Conservation (phyloP, 1,140 invertebrate species). For the Polypedilum pembai region DNA sequence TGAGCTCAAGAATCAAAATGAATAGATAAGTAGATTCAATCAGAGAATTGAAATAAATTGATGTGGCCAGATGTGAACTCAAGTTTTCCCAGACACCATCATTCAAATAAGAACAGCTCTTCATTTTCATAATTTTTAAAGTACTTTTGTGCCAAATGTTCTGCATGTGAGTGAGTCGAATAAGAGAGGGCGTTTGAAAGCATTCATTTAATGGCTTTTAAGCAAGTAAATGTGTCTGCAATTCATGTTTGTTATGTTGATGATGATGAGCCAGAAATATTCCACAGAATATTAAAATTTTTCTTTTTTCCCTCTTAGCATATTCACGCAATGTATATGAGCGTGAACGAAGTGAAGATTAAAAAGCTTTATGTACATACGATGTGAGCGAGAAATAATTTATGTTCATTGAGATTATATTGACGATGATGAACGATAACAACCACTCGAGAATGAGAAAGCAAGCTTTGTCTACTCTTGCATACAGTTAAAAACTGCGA, state of each 20-base stretch:
- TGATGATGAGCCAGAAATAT: conserved; percentile 9
- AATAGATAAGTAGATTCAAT: too few species aligned
- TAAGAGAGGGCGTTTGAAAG: neutral
- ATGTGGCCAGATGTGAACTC: too few species aligned
- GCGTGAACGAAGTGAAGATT: neutral
- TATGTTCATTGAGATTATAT: conserved; percentile 14
- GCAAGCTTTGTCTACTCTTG: neutral
- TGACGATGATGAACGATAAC: conserved; percentile 4
- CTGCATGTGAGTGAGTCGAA: too few species aligned
- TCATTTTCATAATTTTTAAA: too few species aligned
- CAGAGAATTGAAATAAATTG: too few species aligned
- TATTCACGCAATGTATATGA: neutral
- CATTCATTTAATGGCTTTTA: conserved; percentile 19
- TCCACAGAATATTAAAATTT: conserved; percentile 7
- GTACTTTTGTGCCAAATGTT: too few species aligned
- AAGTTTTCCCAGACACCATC: too few species aligned
- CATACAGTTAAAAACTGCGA: neutral
- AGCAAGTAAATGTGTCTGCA: neutral
- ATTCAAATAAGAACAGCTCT: too few species aligned
- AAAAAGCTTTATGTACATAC: conserved; percentile 11
- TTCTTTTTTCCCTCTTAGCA: neutral
- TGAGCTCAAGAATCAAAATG: too few species aligned
- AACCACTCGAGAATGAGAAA: neutral
- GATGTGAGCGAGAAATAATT: neutral
- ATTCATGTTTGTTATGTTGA: conserved; percentile 13